Evolutionary conservation across 2,888 invertebrate species (phyloP).

Genomic region (Eupithecia exiguata): DNA sequence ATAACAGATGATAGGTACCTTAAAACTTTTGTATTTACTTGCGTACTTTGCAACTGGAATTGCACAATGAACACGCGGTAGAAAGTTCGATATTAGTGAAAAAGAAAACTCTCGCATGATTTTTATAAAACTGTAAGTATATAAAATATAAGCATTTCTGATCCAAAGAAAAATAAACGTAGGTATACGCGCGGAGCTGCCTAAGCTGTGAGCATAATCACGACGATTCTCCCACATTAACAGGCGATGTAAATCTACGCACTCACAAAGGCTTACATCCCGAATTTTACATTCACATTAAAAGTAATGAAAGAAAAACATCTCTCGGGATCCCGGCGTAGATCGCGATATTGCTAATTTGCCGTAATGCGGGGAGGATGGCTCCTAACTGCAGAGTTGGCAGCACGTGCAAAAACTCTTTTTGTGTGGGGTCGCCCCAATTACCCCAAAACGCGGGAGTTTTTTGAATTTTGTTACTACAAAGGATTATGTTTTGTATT

Average conservation of each 20-base stretch:
- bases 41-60: not conserved
- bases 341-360: slow-evolving; percentile 22
- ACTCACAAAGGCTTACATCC: slow-evolving; percentile 9
- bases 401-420: slow-evolving; percentile 20
- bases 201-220: not conserved
- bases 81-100: no score
- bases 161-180: not conserved
- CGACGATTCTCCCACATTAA: not conserved
- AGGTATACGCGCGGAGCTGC: not conserved
- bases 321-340: slow-evolving; percentile 7
- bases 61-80: not conserved
- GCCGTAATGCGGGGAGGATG: slow-evolving; percentile 19
- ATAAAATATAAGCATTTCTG: not conserved
- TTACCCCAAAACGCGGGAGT: slow-evolving; percentile 9
- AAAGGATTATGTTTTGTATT: slow-evolving; percentile 11
- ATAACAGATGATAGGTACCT: no score
- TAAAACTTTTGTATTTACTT: not conserved
- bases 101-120: no score
- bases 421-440: slow-evolving; percentile 9
- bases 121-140: no score
- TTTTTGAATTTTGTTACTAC: slow-evolving; percentile 11
- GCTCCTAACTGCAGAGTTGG: slow-evolving; percentile 14
- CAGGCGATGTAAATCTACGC: slow-evolving; percentile 7
- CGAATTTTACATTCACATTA: slow-evolving; percentile 14
- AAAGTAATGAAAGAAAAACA: slow-evolving; percentile 18